Base-by-base conservation (phyloP, 2,888 invertebrate genomes). In the Muschampia plurimacula region DNA sequence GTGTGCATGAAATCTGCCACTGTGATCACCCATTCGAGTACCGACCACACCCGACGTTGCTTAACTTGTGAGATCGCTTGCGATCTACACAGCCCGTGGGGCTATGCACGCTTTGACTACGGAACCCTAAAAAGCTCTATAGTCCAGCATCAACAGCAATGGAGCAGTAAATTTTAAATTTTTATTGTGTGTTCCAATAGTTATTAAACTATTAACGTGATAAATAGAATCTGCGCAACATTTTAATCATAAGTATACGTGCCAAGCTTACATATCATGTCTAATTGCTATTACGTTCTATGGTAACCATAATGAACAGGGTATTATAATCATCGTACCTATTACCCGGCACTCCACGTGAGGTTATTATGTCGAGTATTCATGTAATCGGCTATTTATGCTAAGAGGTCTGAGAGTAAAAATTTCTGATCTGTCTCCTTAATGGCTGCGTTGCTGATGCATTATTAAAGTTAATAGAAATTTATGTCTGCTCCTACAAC, bases 331-430 rank as follows among this genome's bases (percentile, higher is more conserved):
- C 49, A 62, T 66, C 36, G 46, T 22, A 71, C 22, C 22, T 22
- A 22, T 59, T 59, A 66, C 15, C 65, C 59, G 49, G 36, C 66
- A 49, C 59, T 66, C 36, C n/a, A 36, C 39, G 66, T 60, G 71
- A 71, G 71, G 71, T 71, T 60, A 71, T 71, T 71, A 71, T 44
- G 66, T 66, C 70, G 64, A 46, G 66, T 46, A 7, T 49, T 41
- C 52, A 39, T 71, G 66, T 71, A 66, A 71, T 71, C 66, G 60
- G 66, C 70, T 65, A 66, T 71, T 71, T 71, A 66, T 71, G 71
- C 71, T 71, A 66, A 66, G 71, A 66, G 71, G 71, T 66, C 44
- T 60, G 41, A 39, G 22, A 60, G 71, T 15, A 39, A 66, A 41
- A 71, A 66, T 15, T n/a, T 36, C 39, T 66, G 49, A 71, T n/a